A percentile compares a stretch with the other conserved stretches of the same genome.
These are phyloP conservation scores for Lanistes nyassanus DNA, from an alignment of 1,140 invertebrate species.

Conservation along the genomic window DNA sequence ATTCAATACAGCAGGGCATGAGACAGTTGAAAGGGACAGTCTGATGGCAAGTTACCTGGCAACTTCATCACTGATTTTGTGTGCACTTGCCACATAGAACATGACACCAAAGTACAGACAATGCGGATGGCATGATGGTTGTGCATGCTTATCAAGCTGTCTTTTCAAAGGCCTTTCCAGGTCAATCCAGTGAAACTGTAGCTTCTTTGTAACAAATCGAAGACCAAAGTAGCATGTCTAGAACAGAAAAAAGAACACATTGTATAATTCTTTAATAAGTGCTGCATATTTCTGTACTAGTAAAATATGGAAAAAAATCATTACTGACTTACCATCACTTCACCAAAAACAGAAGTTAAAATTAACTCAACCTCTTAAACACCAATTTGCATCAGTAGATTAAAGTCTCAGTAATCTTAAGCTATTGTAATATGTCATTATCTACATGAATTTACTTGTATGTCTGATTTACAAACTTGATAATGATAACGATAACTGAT, in stretches of 20 bases:
- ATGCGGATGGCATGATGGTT: slow-evolving; percentile 63
- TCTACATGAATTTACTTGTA: too few species aligned
- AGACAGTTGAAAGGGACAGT: too few species aligned
- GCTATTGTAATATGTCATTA: too few species aligned
- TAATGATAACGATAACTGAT: too few species aligned
- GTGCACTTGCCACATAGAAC: slow-evolving; percentile 87
- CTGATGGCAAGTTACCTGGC: slow-evolving; percentile 74
- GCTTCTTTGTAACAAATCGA: slow-evolving; percentile 63
- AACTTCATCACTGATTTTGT: slow-evolving; percentile 79
- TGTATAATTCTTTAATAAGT: too few species aligned
- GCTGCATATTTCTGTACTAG: too few species aligned
- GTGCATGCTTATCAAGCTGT: slow-evolving; percentile 91
- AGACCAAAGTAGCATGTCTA: slow-evolving; percentile 64
- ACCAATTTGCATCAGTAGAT: background rate
- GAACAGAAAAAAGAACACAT: slow-evolving; percentile 23
- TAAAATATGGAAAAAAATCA: too few species aligned
- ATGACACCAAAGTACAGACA: slow-evolving; percentile 88
- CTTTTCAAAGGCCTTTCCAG: slow-evolving; percentile 90
- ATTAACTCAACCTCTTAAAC: too few species aligned
- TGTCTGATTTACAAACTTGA: too few species aligned
- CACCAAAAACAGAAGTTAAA: too few species aligned
- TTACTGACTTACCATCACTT: too few species aligned
- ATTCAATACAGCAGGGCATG: too few species aligned
- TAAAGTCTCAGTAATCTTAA: background rate
- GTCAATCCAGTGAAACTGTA: slow-evolving; percentile 82